Evolutionary conservation across 35 echinoderm and acorn worm genomes (phyloP).

Genomic region (Holothuria glaberrima): DNA sequence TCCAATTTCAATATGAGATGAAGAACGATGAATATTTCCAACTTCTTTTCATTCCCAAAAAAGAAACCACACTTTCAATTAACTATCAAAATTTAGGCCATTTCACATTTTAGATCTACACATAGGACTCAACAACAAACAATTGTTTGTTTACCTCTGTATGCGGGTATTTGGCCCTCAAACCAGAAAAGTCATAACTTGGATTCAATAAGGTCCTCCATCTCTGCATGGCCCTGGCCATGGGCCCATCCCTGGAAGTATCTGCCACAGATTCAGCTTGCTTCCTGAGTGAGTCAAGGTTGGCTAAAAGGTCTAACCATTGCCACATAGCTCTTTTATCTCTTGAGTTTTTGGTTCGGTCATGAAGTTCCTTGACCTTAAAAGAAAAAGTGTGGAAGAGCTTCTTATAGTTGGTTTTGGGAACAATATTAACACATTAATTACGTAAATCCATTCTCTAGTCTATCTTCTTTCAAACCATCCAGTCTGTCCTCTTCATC

Average conservation of each 20-base stretch:
- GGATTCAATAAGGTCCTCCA: conserved; percentile 82
- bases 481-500: too few relatives aligned
- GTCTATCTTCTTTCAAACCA: too few relatives aligned
- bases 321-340: conserved; percentile 92
- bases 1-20: too few relatives aligned
- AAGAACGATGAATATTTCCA: too few relatives aligned
- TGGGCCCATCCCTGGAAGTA: conserved; percentile 45
- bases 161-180: conserved; percentile 92
- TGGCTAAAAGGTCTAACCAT: conserved; percentile 82
- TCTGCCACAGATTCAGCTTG: conserved; percentile 44
- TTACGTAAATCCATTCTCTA: too few relatives aligned
- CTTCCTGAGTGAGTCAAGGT: conserved; percentile 60
- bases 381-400: neutral
- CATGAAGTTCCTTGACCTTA: conserved; percentile 83
- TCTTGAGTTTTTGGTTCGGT: conserved; percentile 82
- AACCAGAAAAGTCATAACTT: conserved; percentile 79
- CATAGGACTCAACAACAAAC: too few relatives aligned
- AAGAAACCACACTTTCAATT: too few relatives aligned
- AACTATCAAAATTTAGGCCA: too few relatives aligned
- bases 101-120: too few relatives aligned
- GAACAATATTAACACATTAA: too few relatives aligned
- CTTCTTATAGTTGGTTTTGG: neutral
- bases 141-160: too few relatives aligned
- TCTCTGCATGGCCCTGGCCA: conserved; percentile 62
- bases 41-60: too few relatives aligned